Conservation (phyloP, 2,888 invertebrate species). For the Melieria crassipennis region DNA sequence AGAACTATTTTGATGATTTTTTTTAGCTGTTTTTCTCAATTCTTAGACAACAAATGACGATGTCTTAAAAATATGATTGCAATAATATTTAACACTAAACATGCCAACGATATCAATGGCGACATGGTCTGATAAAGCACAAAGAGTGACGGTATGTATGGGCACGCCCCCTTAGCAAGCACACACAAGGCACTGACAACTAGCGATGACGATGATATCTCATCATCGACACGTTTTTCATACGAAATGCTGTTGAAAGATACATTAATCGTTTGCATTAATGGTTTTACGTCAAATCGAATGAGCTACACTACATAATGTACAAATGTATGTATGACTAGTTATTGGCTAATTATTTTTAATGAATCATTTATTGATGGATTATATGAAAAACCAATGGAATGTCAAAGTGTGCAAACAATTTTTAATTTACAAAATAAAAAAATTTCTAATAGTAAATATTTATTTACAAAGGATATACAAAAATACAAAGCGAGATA, state of each 20-base stretch:
- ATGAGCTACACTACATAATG: not conserved
- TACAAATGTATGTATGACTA: no score
- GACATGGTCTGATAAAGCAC: constrained; percentile 61
- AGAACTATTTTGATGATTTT: not conserved
- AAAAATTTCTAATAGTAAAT: no score
- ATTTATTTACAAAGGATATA: no score
- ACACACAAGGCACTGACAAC: constrained; percentile 53
- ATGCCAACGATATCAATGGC: constrained; percentile 61
- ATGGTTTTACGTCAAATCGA: not conserved
- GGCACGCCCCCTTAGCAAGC: constrained; percentile 61
- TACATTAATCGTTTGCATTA: constrained; percentile 28
- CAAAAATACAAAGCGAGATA: no score
- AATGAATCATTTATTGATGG: no score
- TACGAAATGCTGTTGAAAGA: constrained; percentile 52
- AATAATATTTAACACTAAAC: constrained; percentile 58
- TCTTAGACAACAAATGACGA: constrained; percentile 44
- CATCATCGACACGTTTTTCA: constrained; percentile 44
- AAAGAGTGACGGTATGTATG: constrained; percentile 60
- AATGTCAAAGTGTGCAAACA: no score
- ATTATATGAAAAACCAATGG: no score
- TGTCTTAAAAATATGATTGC: constrained; percentile 56
- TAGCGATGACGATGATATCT: constrained; percentile 37
- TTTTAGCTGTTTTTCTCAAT: constrained; percentile 6
- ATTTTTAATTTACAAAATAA: no score
- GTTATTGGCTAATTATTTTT: no score